Evolutionary conservation across 2,888 invertebrate species (phyloP).

Genomic region (Callimorpha dominula): DNA sequence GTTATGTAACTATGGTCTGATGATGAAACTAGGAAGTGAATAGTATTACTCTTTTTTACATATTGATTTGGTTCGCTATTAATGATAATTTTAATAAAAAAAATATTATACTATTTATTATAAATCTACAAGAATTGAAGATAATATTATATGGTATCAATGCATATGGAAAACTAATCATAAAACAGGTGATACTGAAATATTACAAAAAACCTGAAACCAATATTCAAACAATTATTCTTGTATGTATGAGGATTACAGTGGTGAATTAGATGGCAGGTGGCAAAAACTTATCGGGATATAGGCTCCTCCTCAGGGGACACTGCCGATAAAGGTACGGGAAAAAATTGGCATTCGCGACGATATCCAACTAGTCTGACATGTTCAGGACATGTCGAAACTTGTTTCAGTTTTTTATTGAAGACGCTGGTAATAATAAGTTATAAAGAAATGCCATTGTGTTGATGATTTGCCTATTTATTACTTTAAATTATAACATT

Average conservation of each 20-base stretch:
- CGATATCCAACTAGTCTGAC: conserved; percentile 30
- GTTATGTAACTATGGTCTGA: too few relatives aligned
- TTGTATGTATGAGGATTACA: conserved; percentile 74
- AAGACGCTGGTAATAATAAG: neutral
- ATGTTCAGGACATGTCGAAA: conserved; percentile 21
- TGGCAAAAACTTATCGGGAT: conserved; percentile 58
- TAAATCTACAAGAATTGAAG: neutral
- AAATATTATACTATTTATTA: too few relatives aligned
- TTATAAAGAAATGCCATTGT: neutral
- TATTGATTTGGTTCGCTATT: too few relatives aligned
- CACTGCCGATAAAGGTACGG: conserved; percentile 41
- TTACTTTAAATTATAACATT: too few relatives aligned
- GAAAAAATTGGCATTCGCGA: conserved; percentile 42
- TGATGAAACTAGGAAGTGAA: too few relatives aligned
- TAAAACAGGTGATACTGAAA: neutral
- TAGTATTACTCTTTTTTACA: too few relatives aligned
- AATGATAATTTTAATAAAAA: too few relatives aligned
- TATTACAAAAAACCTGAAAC: neutral
- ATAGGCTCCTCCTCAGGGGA: conserved; percentile 47
- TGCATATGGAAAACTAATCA: neutral
- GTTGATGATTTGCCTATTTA: neutral
- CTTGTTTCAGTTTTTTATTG: conserved; percentile 18
- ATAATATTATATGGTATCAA: neutral
- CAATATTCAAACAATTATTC: conserved; percentile 25
- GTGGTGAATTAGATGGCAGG: conserved; percentile 72